phyloP scores from a whole-genome alignment of 2,113 vertebrate species.

The Helogale parvula region DNA sequence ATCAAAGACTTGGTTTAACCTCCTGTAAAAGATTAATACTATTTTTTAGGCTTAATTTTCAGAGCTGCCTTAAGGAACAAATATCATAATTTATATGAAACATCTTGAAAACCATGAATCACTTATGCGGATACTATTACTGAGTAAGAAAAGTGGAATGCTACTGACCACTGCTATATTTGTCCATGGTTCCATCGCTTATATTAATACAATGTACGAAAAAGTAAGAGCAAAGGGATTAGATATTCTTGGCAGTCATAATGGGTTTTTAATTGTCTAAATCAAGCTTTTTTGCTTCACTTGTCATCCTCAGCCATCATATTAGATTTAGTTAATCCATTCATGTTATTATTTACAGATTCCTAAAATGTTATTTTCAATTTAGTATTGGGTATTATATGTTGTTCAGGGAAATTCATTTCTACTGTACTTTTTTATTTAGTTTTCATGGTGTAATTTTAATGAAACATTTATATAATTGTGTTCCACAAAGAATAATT shows the following conservation, averaged over 20 bases:
- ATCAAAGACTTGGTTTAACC: neutral
- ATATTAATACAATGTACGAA: neutral
- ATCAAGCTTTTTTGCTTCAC: neutral
- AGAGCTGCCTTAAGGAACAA: neutral
- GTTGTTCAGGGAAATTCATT: neutral
- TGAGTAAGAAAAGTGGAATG: neutral
- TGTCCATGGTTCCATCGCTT: neutral
- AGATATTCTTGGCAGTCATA: neutral
- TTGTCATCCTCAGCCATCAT: neutral
- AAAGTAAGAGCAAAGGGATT: neutral
- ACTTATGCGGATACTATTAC: neutral
- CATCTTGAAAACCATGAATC: neutral
- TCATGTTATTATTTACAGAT: neutral
- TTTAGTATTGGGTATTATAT: neutral
- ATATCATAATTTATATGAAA: neutral
- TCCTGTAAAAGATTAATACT: neutral
- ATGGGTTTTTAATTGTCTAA: constrained; percentile 16
- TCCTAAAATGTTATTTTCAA: neutral
- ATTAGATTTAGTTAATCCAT: neutral
- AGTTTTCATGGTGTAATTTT: neutral
- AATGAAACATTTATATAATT: neutral
- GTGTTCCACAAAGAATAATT: neutral
- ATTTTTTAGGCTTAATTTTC: neutral
- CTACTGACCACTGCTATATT: neutral
- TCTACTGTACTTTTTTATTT: neutral